Conservation (phyloP, 1,140 invertebrate genomes). For the Macrocentrus cingulum region DNA sequence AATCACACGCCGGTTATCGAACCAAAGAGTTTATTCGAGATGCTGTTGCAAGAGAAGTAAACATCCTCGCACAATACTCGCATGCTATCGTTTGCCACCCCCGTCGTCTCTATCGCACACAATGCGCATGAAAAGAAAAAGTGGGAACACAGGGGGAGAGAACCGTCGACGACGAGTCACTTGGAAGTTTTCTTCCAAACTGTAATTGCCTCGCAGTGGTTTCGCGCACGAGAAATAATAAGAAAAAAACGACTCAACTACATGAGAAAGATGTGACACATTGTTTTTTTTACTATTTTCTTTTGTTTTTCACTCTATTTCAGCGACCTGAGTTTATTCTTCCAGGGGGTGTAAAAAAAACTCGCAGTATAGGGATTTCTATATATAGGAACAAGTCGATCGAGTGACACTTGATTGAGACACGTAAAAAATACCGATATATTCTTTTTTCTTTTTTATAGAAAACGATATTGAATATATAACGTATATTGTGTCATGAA, state of each 20-base stretch:
- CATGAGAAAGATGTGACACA: constrained; percentile 8
- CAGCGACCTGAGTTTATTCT: constrained; percentile 11
- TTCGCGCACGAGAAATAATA: constrained; percentile 10
- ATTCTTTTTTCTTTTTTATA: too few species aligned
- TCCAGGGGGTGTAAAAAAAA: background rate
- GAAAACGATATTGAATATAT: too few species aligned
- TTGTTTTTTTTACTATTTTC: too few species aligned
- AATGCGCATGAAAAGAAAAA: background rate
- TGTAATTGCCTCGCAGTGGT: constrained; percentile 23
- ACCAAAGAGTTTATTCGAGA: constrained; percentile 27
- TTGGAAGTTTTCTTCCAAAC: constrained; percentile 18
- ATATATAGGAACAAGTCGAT: constrained; percentile 6
- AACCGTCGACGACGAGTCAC: too few species aligned
- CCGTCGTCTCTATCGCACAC: constrained; percentile 18
- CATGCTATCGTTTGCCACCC: background rate
- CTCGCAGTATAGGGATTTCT: constrained; percentile 8
- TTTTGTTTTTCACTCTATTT: background rate
- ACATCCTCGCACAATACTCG: constrained; percentile 21
- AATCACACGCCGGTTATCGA: constrained; percentile 34
- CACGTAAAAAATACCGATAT: too few species aligned
- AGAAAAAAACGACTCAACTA: background rate
- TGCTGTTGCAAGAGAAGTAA: constrained; percentile 29
- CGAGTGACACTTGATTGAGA: constrained; percentile 1
- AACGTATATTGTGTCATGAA: too few species aligned
- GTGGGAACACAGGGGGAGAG: background rate